Evolutionary conservation across 92 coral and sea anemone species (phyloP).

Genomic region (Paragorgia papillata): DNA sequence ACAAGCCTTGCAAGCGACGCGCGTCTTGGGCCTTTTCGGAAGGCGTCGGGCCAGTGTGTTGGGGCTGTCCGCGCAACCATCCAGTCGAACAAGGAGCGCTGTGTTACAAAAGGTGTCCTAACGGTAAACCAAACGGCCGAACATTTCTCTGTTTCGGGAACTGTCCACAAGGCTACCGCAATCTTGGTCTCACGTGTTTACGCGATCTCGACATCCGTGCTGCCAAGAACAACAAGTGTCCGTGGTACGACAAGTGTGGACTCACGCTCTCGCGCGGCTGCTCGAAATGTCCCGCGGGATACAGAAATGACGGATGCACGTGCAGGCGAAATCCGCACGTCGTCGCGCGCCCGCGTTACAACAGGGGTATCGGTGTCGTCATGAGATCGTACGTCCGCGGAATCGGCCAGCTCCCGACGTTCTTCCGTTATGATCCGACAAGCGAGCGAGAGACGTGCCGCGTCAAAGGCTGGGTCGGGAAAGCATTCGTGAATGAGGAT

Average conservation of each 20-base stretch:
- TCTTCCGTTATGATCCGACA: slow-evolving; percentile 22
- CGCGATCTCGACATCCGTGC: slow-evolving; percentile 5
- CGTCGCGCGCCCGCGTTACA: slow-evolving; percentile 21
- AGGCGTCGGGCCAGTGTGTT: slow-evolving; percentile 37
- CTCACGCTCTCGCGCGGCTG: slow-evolving; percentile 35
- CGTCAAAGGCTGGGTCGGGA: slow-evolving; percentile 16
- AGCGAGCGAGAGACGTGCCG: slow-evolving; percentile 20
- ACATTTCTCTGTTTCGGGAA: slow-evolving; percentile 24
- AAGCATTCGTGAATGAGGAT: not conserved
- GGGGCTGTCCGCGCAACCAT: slow-evolving; percentile 36
- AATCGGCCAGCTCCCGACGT: slow-evolving; percentile 11
- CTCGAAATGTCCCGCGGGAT: slow-evolving; percentile 38
- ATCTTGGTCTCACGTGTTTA: slow-evolving; percentile 26
- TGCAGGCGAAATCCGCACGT: slow-evolving; percentile 23
- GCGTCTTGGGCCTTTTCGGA: slow-evolving; percentile 10
- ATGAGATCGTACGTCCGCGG: slow-evolving; percentile 31
- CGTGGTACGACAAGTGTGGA: slow-evolving; percentile 41
- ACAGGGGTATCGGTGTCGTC: slow-evolving; percentile 27
- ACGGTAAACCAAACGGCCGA: not conserved
- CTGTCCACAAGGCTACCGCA: slow-evolving; percentile 30
- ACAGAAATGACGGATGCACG: slow-evolving; percentile 30
- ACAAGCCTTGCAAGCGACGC: slow-evolving; percentile 16
- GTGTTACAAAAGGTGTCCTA: slow-evolving; percentile 26
- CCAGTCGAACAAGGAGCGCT: slow-evolving; percentile 17
- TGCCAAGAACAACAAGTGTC: slow-evolving; percentile 2